Conservation (phyloP, 1,140 invertebrate genomes). For the Leguminivora glycinivorella region DNA sequence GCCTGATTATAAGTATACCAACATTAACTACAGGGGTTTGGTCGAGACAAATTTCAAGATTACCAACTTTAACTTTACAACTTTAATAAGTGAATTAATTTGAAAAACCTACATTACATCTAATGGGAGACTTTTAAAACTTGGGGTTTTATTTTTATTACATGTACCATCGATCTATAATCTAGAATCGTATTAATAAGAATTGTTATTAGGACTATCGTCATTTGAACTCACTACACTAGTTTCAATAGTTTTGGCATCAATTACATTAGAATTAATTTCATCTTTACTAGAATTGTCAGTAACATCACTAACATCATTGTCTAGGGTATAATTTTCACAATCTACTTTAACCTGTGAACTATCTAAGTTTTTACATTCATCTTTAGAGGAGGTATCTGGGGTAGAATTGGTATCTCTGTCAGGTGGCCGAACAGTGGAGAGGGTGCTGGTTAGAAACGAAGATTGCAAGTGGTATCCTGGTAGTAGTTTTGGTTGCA, state of each 20-base stretch:
- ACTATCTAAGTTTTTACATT: slow-evolving; percentile 56
- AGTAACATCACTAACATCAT: slow-evolving; percentile 37
- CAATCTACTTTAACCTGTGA: slow-evolving; percentile 45
- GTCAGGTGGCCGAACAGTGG: slow-evolving; percentile 72
- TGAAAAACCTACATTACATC: slow-evolving; percentile 9
- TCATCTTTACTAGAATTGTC: slow-evolving; percentile 56
- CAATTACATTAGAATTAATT: slow-evolving; percentile 67
- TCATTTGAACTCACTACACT: slow-evolving; percentile 53
- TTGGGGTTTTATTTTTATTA: slow-evolving; percentile 12
- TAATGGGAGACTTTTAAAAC: slow-evolving; percentile 4
- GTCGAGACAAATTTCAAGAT: slow-evolving; percentile 14
- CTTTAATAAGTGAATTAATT: background rate
- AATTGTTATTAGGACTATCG: slow-evolving; percentile 70
- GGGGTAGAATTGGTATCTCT: slow-evolving; percentile 51
- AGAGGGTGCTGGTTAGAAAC: slow-evolving; percentile 69
- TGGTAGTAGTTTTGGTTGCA: slow-evolving; percentile 82
- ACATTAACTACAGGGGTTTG: background rate
- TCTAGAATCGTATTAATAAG: slow-evolving; percentile 42
- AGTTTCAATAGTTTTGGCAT: slow-evolving; percentile 46
- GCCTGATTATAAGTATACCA: background rate
- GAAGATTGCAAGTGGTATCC: slow-evolving; percentile 73
- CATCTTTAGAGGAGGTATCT: slow-evolving; percentile 47
- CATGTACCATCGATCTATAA: slow-evolving; percentile 33
- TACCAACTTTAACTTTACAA: slow-evolving; percentile 14
- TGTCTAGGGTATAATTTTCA: slow-evolving; percentile 39